A percentile compares a stretch with the other conserved stretches of the same genome.
These are phyloP conservation scores for Trimorus sp. DNA, from an alignment of 2,888 invertebrate species.

Conservation along the genomic window DNA sequence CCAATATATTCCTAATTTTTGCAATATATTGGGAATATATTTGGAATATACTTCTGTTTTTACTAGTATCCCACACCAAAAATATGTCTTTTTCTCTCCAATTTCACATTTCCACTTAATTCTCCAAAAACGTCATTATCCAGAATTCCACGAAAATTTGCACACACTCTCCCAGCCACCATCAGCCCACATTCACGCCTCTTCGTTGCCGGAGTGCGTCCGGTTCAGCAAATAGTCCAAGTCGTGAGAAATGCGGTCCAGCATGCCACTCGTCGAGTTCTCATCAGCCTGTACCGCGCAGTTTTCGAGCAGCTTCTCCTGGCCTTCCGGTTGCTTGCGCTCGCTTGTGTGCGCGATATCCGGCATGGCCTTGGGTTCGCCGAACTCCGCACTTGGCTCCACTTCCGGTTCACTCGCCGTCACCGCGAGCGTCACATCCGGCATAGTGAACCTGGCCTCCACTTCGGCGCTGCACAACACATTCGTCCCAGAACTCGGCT, in stretches of 20 bases:
- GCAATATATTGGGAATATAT: too few species aligned
- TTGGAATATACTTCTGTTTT: too few species aligned
- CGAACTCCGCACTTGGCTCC: conserved; percentile 66
- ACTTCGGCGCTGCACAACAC: conserved; percentile 78
- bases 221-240: conserved; percentile 91
- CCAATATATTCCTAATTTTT: too few species aligned
- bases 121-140: too few species aligned
- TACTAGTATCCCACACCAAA: too few species aligned
- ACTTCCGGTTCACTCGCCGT: conserved; percentile 66
- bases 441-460: conserved; percentile 77
- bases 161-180: too few species aligned
- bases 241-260: conserved; percentile 91
- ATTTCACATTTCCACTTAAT: too few species aligned
- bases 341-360: conserved; percentile 79
- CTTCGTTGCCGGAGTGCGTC: conserved; percentile 80
- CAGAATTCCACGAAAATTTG: too few species aligned
- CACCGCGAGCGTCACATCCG: conserved; percentile 79
- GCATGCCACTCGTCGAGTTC: conserved; percentile 83
- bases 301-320: conserved; percentile 72
- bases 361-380: conserved; percentile 70
- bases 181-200: conserved; percentile 17
- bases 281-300: conserved; percentile 69
- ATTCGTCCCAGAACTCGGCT: conserved; percentile 38
- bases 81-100: too few species aligned
- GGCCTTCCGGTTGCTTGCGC: conserved; percentile 77